Conservation (phyloP, 2,797 vertebrate genomes). For the Darevskia mixta region DNA sequence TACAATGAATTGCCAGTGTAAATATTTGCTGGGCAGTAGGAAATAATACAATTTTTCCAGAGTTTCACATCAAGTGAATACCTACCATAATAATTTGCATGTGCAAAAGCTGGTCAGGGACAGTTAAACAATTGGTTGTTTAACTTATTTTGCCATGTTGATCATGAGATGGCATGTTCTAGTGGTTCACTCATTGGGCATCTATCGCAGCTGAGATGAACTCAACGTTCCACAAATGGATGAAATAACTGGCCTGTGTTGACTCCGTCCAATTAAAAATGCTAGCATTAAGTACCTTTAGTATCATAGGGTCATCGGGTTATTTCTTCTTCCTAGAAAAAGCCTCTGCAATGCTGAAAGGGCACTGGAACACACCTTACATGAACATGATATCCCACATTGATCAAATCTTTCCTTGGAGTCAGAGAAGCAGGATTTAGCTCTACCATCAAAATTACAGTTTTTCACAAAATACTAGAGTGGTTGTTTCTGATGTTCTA, state of each 20-base stretch:
- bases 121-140: neutral
- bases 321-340: neutral
- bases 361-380: neutral
- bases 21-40: neutral
- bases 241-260: neutral
- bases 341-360: neutral
- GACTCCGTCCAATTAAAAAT: neutral
- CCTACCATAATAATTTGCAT: neutral
- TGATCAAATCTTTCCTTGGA: neutral
- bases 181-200: neutral
- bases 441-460: neutral
- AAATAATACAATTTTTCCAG: neutral
- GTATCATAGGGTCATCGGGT: neutral
- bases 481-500: neutral
- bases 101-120: neutral
- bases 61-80: neutral
- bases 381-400: neutral
- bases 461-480: neutral
- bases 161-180: neutral
- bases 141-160: neutral
- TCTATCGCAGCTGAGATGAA: neutral
- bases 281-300: neutral
- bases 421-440: neutral
- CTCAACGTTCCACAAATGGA: neutral
- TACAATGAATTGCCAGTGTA: neutral